Base-by-base conservation (phyloP, 2,797 vertebrate genomes). In the Megalops cyprinoides region DNA sequence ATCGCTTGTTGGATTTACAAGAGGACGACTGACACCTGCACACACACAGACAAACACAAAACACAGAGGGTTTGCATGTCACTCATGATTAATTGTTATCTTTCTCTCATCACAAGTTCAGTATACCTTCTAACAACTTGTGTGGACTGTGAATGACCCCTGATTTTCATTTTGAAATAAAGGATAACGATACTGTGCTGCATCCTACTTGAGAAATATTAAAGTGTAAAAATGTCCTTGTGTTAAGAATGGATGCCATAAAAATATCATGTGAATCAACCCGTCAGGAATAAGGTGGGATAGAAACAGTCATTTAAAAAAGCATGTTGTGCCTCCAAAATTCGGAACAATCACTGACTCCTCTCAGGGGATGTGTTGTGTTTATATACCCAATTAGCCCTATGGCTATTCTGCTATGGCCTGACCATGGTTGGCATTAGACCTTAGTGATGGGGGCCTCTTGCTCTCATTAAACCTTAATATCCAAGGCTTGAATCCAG, bases 381-480 rank as follows among this genome's bases (percentile, higher is more conserved):
- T 93, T 94, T 92, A 93, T 93, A 91, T 92, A 92, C 89, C 87
- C 92, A 93, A 94, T 94, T 93, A 94, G 91, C 92, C 92, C 90
- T 90, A 84, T 86, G 89, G 92, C 90, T 91, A 91, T 90, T 82
- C 48, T 28, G 91, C 91, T 89, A 89, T 87, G 90, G 88, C 85
- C 90, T 91, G 90, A 90, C 91, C 92, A 91, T 91, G 88, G 88
- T 85, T 89, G 91, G 89, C 89, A 92, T 91, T 92, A 91, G 87
- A 90, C 89, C 86, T 82, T 84, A 91, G 88, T 90, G 88, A 44
- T 0, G 77, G 88, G 82, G 85, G 82, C 82, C 82, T 85, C 89
- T 85, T 83, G 82, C 85, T 85, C 82, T 89, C 84, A 85, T 90
- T 89, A 86, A 82, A 87, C 84, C 84, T 86, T 91, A 86, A 91